Evolutionary conservation across 2,113 vertebrate genomes (phyloP), one percentile per base, ranked within the genome.

Genomic region (Pterocles orientalis): DNA sequence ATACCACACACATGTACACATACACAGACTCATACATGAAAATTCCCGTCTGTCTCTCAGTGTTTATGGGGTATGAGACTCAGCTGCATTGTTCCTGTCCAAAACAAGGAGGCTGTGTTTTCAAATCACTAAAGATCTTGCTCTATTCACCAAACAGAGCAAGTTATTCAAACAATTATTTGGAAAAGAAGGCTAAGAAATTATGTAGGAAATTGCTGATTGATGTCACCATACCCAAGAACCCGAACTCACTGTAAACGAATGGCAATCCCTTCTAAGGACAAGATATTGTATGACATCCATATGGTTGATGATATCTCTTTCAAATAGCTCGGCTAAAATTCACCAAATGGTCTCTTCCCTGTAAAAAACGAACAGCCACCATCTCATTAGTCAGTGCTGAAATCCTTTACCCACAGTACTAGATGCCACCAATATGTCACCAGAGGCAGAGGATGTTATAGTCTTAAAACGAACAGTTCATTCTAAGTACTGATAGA

Each of bases 381-480:
- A 41, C 90, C 71, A 33, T 73, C 91, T 94, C 60, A 53, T 90
- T 91, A 87, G 85, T 87, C 81, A 80, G 72, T 50, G 34, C 79
- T 64, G 58, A 82, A 91, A 83, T 88, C 92, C 51, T 69, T 93
- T 86, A 80, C 79, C 65, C 93, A 89, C 50, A 65, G 69, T 85
- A 86, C 90, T 65, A 61, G 94, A 94, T 95, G 92, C 90, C 79
- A 94, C 90, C 82, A 86, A 93, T 97, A 96, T 95, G 95, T 95
- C 94, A 96, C 79, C 64, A 64, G 73, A 88, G 66, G 29, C 65
- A 76, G 86, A 78, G 43, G 50, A 80, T 96, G 90, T 94, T 87
- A 72, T 29, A 94, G 72, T 80, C 86, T 78, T 88, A 88, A 94
- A 89, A 72, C 2, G 53, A 88, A 66, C 79, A 83, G 48, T 87